Evolutionary conservation across 2,113 vertebrate genomes (phyloP), one percentile per base, ranked within the genome.

Genomic region (Aptenodytes forsteri): DNA sequence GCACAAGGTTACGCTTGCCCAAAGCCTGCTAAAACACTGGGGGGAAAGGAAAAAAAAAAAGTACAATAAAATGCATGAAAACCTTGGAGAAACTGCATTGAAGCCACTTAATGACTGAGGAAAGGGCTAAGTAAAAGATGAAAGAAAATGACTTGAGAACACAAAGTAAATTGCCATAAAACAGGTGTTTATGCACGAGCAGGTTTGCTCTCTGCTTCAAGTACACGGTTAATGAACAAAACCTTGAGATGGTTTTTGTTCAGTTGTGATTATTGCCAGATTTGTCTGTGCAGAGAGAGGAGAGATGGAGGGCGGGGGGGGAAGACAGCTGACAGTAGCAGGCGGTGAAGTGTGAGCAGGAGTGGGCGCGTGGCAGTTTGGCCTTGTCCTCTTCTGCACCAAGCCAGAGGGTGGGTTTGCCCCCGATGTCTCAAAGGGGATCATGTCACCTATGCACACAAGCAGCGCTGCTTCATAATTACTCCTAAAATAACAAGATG

Each of bases 381-480:
- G 44, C n/a, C n/a, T 67, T 3, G 5, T 73, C 44, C 7, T 73
- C 22, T 75, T 79, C 40, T n/a, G 50, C 34, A 18, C 46, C 2
- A 9, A 42, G 14, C 42, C 26, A 23, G 50, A 23, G 11, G 26
- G 5, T 64, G 46, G 9, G 73, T 87, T 73, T 66, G 54, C 18
- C 16, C 47, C 79, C 2, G 1, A 0, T 67, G 32, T 54, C 50
- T 44, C 16, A 30, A n/a, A 13, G 38, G 49, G 19, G 11, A 26
- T 34, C 1, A 2, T 49, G 78, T 62, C 2, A 2, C 36, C 4
- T 1, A 19, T 19, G 15, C 36, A 29, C 0, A 0, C 4, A 4
- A 54, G 18, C 7, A 14, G 5, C 1, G 2, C 32, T n/a, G 21
- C 69, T 75, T 56, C 14, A 2, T 67, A 50, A 20, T 78, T 38